These are phyloP conservation scores for Fregata magnificens DNA, from an alignment of 2,113 vertebrate genomes.

Conservation along the genomic window DNA sequence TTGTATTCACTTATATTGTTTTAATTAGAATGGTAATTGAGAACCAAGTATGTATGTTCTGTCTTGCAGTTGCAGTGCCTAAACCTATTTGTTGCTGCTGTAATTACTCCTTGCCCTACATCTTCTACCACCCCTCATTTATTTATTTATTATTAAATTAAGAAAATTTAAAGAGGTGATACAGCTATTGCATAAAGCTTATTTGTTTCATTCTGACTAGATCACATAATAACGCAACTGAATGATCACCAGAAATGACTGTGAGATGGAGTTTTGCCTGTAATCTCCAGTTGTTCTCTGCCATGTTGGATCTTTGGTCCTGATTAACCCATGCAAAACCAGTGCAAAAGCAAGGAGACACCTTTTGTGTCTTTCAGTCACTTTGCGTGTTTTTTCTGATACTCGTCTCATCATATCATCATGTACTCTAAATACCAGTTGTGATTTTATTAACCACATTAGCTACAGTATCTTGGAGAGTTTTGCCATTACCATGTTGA, in stretches of 20 bases:
- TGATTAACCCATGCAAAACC: not conserved
- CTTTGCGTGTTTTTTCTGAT: not conserved
- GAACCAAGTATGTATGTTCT: not conserved
- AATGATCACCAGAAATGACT: not conserved
- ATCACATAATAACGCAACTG: not conserved
- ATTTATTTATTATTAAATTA: not conserved
- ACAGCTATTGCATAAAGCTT: not conserved
- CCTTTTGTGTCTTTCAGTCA: not conserved
- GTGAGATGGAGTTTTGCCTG: not conserved
- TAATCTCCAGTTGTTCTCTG: not conserved
- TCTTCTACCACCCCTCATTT: not conserved
- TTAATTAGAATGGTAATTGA: constrained; percentile 17
- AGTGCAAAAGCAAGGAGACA: not conserved
- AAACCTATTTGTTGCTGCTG: not conserved
- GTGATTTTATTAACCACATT: not conserved
- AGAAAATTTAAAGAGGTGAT: not conserved
- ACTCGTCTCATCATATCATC: not conserved
- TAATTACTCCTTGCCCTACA: not conserved
- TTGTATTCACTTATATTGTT: not conserved
- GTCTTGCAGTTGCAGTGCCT: not conserved
- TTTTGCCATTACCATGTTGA: not conserved
- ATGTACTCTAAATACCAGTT: not conserved
- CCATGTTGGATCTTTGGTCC: not conserved
- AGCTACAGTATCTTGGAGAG: not conserved
- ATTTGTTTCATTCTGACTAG: not conserved